These are phyloP conservation scores for Channa striata DNA, from an alignment of 2,797 vertebrate species.

Conservation along the genomic window DNA sequence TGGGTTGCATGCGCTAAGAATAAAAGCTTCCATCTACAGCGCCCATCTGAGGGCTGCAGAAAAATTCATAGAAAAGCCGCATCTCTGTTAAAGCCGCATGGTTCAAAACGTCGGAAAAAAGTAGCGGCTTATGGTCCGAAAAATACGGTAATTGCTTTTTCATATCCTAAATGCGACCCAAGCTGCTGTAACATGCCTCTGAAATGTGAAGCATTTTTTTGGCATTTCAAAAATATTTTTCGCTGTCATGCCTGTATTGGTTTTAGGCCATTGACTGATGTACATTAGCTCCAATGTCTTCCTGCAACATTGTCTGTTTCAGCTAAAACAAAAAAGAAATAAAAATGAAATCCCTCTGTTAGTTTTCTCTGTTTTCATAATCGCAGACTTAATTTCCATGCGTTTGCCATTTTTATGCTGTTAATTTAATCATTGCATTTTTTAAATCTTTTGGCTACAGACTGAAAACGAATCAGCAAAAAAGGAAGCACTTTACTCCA, in stretches of 20 bases:
- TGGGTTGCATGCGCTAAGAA: too few relatives aligned
- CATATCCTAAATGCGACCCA: slow-evolving; percentile 43
- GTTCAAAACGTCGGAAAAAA: too few relatives aligned
- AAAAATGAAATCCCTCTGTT: too few relatives aligned
- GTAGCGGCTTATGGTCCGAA: too few relatives aligned
- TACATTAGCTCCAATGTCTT: background rate
- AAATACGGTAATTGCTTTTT: slow-evolving; percentile 65
- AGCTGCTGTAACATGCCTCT: slow-evolving; percentile 11
- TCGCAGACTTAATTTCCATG: background rate
- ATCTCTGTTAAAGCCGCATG: too few relatives aligned
- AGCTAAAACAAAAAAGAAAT: too few relatives aligned
- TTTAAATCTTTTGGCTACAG: background rate
- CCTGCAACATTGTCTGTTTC: background rate
- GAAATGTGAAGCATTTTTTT: slow-evolving; percentile 10
- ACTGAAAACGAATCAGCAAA: slow-evolving; percentile 7
- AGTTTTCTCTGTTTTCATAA: background rate
- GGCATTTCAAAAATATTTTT: slow-evolving; percentile 39
- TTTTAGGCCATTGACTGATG: background rate
- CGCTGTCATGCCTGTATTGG: background rate
- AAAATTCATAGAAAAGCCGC: too few relatives aligned
- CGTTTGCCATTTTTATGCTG: background rate
- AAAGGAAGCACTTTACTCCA: slow-evolving; percentile 21
- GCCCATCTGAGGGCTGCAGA: too few relatives aligned
- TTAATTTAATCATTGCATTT: slow-evolving; percentile 12
- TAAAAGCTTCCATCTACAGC: too few relatives aligned